Percentiles rank a stretch among this genome's conserved stretches.
Conservation (phyloP, 2,113 vertebrate genomes). For the Hepsetus odoe region DNA sequence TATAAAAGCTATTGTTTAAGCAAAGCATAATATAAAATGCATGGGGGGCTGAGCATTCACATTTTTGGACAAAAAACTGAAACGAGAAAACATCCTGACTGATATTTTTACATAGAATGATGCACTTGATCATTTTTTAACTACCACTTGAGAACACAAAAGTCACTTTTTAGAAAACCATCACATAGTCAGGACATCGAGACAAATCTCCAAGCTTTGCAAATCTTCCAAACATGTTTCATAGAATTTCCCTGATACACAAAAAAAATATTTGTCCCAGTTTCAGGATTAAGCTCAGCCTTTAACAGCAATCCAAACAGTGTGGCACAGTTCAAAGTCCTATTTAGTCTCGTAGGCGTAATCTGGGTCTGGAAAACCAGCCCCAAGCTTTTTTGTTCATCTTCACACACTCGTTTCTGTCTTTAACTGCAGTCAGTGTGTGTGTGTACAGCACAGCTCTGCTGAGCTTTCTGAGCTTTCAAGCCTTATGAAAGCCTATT, state of each 20-base stretch:
- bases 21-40: neutral
- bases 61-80: neutral
- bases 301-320: too few relatives aligned
- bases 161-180: neutral
- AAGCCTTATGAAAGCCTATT: too few relatives aligned
- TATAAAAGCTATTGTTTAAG: neutral
- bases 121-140: neutral
- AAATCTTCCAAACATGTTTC: too few relatives aligned
- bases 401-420: neutral
- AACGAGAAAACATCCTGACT: neutral
- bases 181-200: neutral
- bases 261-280: neutral
- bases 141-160: neutral
- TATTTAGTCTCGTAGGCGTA: too few relatives aligned
- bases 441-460: too few relatives aligned
- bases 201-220: neutral
- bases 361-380: too few relatives aligned
- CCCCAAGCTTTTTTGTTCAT: neutral
- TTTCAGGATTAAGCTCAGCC: too few relatives aligned
- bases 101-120: neutral
- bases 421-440: neutral
- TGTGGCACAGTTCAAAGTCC: too few relatives aligned
- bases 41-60: neutral
- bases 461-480: too few relatives aligned
- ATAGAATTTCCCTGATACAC: neutral